Percentiles rank a stretch among this genome's conserved stretches.
These are phyloP conservation scores for Cotesia vestalis DNA, from an alignment of 1,140 invertebrate genomes.

Conservation along the genomic window DNA sequence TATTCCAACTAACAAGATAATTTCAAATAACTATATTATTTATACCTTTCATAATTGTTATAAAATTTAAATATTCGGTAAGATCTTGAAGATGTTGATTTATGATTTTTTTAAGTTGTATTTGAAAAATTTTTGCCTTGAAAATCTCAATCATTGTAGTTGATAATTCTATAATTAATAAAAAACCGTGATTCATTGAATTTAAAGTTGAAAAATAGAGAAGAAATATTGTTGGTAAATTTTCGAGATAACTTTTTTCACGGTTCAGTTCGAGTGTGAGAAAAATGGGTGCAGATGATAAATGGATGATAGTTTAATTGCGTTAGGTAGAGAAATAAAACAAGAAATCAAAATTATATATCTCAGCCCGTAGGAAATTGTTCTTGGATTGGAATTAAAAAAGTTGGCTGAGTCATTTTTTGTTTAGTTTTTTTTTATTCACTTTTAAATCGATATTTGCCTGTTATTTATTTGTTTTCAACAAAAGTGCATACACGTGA, in stretches of 20 bases:
- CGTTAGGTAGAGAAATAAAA: conserved; percentile 26
- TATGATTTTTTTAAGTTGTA: no score
- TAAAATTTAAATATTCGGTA: no score
- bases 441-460: no score
- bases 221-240: conserved; percentile 16
- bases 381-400: conserved; percentile 28
- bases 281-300: conserved; percentile 14
- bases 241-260: conserved; percentile 10
- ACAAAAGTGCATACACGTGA: no score
- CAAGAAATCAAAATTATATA: conserved; percentile 30
- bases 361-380: conserved; percentile 20
- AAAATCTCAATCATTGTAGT: no score
- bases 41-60: no score
- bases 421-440: not conserved
- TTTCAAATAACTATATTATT: no score
- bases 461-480: no score
- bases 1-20: no score
- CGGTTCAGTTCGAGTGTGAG: no score
- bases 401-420: conserved; percentile 26
- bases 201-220: not conserved
- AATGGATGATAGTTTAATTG: conserved; percentile 36
- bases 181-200: not conserved
- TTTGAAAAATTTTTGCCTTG: no score
- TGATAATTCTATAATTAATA: not conserved
- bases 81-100: no score